Percentiles rank a stretch among this genome's conserved stretches.
Conservation (phyloP, 2,888 invertebrate species). For the Vanessa cardui region DNA sequence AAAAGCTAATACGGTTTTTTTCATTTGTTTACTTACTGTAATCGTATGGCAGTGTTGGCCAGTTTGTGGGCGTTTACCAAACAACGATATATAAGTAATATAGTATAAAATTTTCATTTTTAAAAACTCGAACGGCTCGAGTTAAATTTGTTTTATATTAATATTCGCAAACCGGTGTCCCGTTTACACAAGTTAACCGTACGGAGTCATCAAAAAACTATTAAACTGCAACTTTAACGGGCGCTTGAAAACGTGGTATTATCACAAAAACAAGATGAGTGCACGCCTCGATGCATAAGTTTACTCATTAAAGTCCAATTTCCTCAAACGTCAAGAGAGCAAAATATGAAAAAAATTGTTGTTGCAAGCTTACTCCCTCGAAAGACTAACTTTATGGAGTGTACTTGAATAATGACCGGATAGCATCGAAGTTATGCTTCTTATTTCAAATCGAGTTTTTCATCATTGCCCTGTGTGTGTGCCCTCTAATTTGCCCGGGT, state of each 20-base stretch:
- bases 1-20: neutral
- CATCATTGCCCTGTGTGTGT: constrained; percentile 50
- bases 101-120: neutral
- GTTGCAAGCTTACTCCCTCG: constrained; percentile 47
- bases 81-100: no score
- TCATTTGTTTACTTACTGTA: no score
- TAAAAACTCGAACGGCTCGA: constrained; percentile 1
- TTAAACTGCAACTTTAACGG: constrained; percentile 36
- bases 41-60: no score
- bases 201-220: constrained; percentile 34
- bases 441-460: constrained; percentile 47
- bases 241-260: constrained; percentile 33
- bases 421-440: constrained; percentile 47
- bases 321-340: constrained; percentile 56
- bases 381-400: constrained; percentile 52
- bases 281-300: constrained; percentile 56
- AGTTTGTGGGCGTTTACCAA: no score
- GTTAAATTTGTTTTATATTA: constrained; percentile 27
- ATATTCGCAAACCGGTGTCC: constrained; percentile 23
- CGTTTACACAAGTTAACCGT: constrained; percentile 26
- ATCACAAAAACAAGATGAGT: constrained; percentile 46
- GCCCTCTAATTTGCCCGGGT: constrained; percentile 71
- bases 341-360: constrained; percentile 57
- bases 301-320: constrained; percentile 64
- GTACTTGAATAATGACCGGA: constrained; percentile 54